These are phyloP conservation scores for Dendrocincla fuliginosa DNA, from an alignment of 2,797 vertebrate genomes.

Conservation along the genomic window DNA sequence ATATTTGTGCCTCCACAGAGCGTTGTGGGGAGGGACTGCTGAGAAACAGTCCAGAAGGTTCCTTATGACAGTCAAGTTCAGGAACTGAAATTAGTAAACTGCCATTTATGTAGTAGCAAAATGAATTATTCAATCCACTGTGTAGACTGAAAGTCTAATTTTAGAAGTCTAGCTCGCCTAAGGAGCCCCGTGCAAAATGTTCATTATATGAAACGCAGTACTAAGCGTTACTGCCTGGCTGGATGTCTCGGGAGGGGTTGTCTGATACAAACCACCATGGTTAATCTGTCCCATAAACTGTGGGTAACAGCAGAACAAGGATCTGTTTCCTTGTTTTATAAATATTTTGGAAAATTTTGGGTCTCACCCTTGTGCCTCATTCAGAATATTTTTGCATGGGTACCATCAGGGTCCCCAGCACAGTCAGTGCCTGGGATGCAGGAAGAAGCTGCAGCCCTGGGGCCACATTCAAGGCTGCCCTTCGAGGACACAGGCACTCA, in stretches of 20 bases:
- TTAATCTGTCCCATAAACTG: not conserved
- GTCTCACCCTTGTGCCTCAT: not conserved
- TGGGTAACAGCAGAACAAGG: not conserved
- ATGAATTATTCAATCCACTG: slow-evolving; percentile 43
- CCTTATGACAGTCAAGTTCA: not conserved
- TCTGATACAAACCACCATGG: not conserved
- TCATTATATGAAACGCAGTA: not conserved
- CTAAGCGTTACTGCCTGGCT: not conserved
- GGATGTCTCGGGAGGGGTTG: not conserved
- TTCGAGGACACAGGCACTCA: fast-evolving
- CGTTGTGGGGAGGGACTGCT: not conserved
- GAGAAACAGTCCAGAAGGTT: slow-evolving; percentile 35
- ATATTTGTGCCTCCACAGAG: not conserved
- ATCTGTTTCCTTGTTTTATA: not conserved
- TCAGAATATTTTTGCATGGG: not conserved
- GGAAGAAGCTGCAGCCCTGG: not conserved
- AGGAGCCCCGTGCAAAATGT: fast-evolving
- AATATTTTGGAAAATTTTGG: not conserved
- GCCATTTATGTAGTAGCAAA: slow-evolving; percentile 13
- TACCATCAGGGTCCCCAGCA: fast-evolving
- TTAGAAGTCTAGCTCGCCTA: slow-evolving; percentile 8
- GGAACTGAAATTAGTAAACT: slow-evolving; percentile 45
- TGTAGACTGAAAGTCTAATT: slow-evolving; percentile 35
- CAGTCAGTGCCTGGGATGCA: too few species aligned
- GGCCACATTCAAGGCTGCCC: not conserved